Conservation (phyloP, 2,888 invertebrate species). For the Callimorpha dominula region DNA sequence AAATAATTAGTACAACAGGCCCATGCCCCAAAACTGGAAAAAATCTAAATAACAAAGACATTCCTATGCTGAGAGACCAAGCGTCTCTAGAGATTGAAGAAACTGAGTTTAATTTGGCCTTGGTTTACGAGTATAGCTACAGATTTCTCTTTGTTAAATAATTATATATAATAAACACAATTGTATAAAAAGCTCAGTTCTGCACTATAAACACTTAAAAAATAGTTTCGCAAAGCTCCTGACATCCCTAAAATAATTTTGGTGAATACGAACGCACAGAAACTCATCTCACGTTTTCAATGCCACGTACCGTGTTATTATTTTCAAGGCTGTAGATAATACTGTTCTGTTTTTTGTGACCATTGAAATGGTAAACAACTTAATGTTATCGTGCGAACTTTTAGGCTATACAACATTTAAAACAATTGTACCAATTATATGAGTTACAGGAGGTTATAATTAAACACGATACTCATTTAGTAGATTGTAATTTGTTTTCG, state of each 20-base stretch:
- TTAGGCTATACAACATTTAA: constrained; percentile 36
- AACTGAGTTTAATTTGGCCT: too few species aligned
- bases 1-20: too few species aligned
- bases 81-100: too few species aligned
- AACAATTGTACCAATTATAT: constrained; percentile 37
- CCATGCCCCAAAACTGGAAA: too few species aligned
- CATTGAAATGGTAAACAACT: constrained; percentile 35
- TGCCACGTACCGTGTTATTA: constrained; percentile 47
- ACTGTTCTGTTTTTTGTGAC: constrained; percentile 35
- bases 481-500: constrained; percentile 6
- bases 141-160: too few species aligned
- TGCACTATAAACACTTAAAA: too few species aligned
- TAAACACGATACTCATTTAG: constrained; percentile 9
- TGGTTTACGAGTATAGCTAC: too few species aligned
- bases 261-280: constrained; percentile 26
- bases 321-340: constrained; percentile 49
- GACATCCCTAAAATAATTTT: constrained; percentile 6
- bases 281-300: constrained; percentile 43
- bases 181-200: too few species aligned
- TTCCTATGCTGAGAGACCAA: too few species aligned
- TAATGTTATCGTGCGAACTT: constrained; percentile 46
- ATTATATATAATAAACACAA: too few species aligned
- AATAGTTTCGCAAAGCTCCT: background rate
- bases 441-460: constrained; percentile 13
- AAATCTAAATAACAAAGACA: too few species aligned